Percentiles rank a stretch among this genome's conserved stretches.
Conservation (phyloP, 2,113 vertebrate genomes). For the Pseudorectes ferrugineus region DNA sequence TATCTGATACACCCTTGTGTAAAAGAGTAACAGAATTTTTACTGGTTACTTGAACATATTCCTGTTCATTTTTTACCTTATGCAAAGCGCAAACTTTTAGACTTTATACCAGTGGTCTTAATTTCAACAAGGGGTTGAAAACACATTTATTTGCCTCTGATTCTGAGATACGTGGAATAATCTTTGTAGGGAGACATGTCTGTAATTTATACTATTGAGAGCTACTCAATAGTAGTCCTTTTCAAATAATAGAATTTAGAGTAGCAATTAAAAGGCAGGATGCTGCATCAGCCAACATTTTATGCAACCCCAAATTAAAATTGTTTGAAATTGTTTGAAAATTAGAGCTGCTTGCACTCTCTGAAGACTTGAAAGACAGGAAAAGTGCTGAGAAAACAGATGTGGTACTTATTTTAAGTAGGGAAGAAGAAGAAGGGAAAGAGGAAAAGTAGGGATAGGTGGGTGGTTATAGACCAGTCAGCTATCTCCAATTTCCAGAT, state of each 20-base stretch:
- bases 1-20: neutral
- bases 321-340: neutral
- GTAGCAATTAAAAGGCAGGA: neutral
- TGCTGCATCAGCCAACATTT: neutral
- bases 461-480: fast-evolving
- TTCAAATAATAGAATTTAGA: neutral
- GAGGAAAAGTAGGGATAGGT: neutral
- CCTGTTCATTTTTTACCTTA: neutral
- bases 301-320: neutral
- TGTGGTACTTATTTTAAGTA: neutral
- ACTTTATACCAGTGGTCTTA: neutral
- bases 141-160: neutral
- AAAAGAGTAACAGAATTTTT: neutral
- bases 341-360: neutral
- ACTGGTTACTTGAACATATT: neutral
- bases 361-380: neutral
- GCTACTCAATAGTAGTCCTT: neutral
- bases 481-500: neutral
- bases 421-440: neutral
- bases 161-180: neutral
- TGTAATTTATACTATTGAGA: neutral
- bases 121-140: neutral
- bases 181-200: neutral
- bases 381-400: neutral
- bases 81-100: neutral